Base-by-base conservation (phyloP, 1,140 invertebrate species). In the Pogonus chalceus region DNA sequence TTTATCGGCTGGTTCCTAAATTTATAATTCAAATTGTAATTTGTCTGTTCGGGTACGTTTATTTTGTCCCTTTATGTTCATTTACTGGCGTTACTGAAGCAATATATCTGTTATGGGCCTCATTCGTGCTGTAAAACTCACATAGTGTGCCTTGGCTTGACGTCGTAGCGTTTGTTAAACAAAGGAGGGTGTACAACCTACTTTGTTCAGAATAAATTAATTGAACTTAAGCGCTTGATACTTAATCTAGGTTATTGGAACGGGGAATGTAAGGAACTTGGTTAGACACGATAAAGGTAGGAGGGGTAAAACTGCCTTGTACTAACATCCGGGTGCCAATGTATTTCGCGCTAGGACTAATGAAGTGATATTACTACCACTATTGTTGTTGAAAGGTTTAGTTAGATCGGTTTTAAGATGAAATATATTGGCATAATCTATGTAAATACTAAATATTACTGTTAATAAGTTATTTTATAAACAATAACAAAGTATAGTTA, bases 11-110 rank as follows among this genome's bases (percentile, higher is more conserved):
- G n/a, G n/a, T n/a, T n/a, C n/a, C n/a, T n/a, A n/a, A n/a, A 43
- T 18, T 12, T 43, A 43, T 12, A 43, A 43, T 43, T 43, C 37
- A 43, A 7, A n/a, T 12, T 43, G 37, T 43, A 43, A 43, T 43
- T 43, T 18, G 4, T 10, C 7, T 43, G 37, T 16, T 43, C 7
- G 37, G 9, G 9, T 3, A 18, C 18, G 37, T 43, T 43, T 43
- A 43, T 43, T 43, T 18, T 7, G 37, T 43, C 37, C 37, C 37
- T 43, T 43, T 43, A 43, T 43, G 37, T 18, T 18, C 37, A 43
- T 43, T 43, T 43, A 9, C 7, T 43, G 9, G 18, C 4, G 37
- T 43, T 43, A 43, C 37, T 18, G 37, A 43, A 12, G 37, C 18
- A 43, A 43, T 43, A 43, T 43, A 43, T 12, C 18, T 43, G 37